Evolutionary conservation across 2,113 vertebrate species (phyloP).

Genomic region (Panthera uncia): DNA sequence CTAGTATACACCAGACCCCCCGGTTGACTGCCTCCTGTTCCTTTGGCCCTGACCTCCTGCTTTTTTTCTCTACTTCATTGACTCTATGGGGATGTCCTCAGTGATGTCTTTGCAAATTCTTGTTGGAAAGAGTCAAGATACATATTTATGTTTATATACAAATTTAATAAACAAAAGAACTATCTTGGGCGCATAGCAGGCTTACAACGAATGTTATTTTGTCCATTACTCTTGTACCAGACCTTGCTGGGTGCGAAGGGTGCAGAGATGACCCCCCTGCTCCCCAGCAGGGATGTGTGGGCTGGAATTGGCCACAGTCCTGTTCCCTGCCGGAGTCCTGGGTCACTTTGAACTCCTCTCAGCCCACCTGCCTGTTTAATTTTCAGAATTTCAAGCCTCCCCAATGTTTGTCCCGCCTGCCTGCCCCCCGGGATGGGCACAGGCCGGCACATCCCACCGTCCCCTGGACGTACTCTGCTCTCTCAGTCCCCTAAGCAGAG

Average conservation of each 20-base stretch:
- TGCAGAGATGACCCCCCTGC: neutral
- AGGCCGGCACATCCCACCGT: rapidly evolving
- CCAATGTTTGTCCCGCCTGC: neutral
- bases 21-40: neutral
- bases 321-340: neutral
- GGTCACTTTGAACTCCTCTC: neutral
- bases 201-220: neutral
- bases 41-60: neutral
- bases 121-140: neutral
- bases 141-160: neutral
- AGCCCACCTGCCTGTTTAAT: neutral
- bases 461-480: neutral
- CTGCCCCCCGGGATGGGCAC: neutral
- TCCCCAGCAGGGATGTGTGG: neutral
- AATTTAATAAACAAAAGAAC: neutral
- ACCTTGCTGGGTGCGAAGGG: neutral
- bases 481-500: neutral
- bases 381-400: neutral
- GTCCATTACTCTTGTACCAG: neutral
- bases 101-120: neutral
- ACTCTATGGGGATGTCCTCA: too few species aligned
- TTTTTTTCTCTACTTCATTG: neutral
- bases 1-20: neutral
- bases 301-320: neutral
- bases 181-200: neutral